Evolutionary conservation across 2,888 invertebrate genomes (phyloP), one percentile per base, ranked within the genome.

Genomic region (Zygothrica quintamaculata): DNA sequence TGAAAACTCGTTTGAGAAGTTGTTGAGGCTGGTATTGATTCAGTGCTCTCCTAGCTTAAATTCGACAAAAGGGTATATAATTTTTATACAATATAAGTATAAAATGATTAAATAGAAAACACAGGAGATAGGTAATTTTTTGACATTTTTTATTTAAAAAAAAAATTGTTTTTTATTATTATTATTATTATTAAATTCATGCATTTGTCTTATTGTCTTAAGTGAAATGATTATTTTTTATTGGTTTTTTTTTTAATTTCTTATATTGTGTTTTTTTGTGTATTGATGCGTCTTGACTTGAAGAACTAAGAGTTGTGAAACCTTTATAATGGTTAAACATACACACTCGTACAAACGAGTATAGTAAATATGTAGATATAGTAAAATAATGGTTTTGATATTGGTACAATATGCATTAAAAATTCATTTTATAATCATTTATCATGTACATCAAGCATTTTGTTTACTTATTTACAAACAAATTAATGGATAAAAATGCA

Each of bases 401-500:
- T 55, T 51, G 44, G 48, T 66, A 60, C 47, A 33, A 69, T 47
- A 55, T 51, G 50, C 29, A 37, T 48, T 62, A 60, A 43, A 66
- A 51, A 42, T 70, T 66, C 52, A 57, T 70, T 56, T 48, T 58
- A 61, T 62, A 59, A 53, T 52, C 60, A 65, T 69, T 76, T 69
- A 69, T 74, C 67, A 66, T 77, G 47, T 74, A 72, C 74, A 72
- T 74, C 66, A 70, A 81, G 73, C 67, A 74, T 51, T 80, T 74
- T 57, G 56, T 75, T 86, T 81, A 87, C 82, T 77, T 80, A 80
- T 85, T 84, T 84, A 79, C 87, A 77, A 81, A 81, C 68, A 75
- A 74, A 74, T 74, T 86, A 72, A 86, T 77, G 65, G 68, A 75
- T 84, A 74, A 77, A 82, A 84, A 84, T 80, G 84, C 86, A 76